Evolutionary conservation across 2,888 invertebrate species (phyloP), one percentile per base, ranked within the genome.

Genomic region (Galerucella calmariensis): DNA sequence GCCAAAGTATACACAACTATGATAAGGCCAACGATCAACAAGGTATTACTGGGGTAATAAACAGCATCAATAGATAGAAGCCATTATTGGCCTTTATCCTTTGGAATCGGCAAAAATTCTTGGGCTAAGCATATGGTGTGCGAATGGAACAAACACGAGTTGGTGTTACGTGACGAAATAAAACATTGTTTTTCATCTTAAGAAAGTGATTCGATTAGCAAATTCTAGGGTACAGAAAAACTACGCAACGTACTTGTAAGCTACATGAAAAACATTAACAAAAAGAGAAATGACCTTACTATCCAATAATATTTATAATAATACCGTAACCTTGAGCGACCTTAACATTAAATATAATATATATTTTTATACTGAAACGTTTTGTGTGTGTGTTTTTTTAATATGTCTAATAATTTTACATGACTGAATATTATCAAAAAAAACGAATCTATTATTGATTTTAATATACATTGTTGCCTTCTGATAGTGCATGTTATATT

Each of bases 211-310:
- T 51, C 4, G 46, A 46, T 46, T 51, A 35, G 6, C 35, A 35
- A 35, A 35, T 35, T 35, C 35, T 35, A 35, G 35, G 35, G 5
- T 51, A n/a, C 14, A 14, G 12, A 51, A 51, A 27, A 6, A 51
- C 51, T 51, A 14, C 51, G n/a, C 51, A 51, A 51, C 51, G 1
- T 48, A 48, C 11, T 46, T 46, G 12, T 46, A 46, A 12, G n/a
- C 0, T n/a, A n/a, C 5, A 14, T 51, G 51, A 51, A 59, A 59
- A 59, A 24, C 59, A 24, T 24, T 14, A 16, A 27, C 14, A 62
- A 41, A 41, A 62, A 62, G 62, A 6, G 62, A 62, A 62, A 62
- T 35, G 62, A 62, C 62, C 62, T 62, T 62, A 61, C 27, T 20
- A 27, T 35, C 10, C 14, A 35, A 41, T 62, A 62, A 62, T 62